These are phyloP conservation scores for Condylura cristata DNA, from an alignment of 2,113 vertebrate species.

Conservation along the genomic window DNA sequence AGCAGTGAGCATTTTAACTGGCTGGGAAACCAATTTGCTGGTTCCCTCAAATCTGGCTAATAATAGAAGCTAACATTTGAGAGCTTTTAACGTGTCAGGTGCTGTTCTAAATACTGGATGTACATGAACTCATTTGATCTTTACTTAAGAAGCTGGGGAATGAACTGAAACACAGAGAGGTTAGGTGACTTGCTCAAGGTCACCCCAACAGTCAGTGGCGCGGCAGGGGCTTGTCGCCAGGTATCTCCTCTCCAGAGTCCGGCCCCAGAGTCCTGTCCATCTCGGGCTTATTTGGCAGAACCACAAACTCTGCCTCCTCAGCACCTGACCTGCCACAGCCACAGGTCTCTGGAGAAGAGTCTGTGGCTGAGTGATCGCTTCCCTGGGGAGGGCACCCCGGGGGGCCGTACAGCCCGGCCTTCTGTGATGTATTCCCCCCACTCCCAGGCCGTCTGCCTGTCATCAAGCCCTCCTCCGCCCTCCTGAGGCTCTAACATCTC, in stretches of 20 bases:
- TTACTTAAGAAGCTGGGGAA: background rate
- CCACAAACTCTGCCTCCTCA: background rate
- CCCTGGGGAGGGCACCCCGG: too few species aligned
- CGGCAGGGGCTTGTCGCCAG: background rate
- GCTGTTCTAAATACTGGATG: background rate
- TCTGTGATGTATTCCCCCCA: too few species aligned
- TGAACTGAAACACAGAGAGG: background rate
- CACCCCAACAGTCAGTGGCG: background rate
- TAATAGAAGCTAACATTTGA: background rate
- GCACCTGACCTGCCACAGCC: background rate
- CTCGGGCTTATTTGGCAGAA: background rate
- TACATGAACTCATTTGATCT: background rate
- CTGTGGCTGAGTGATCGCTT: fast-evolving
- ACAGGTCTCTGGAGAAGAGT: background rate
- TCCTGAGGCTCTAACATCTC: background rate
- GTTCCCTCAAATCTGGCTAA: background rate
- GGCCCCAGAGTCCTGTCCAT: background rate
- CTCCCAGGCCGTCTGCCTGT: too few species aligned
- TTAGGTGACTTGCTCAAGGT: background rate
- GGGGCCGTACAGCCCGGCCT: too few species aligned
- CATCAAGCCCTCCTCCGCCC: background rate
- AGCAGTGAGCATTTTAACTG: background rate
- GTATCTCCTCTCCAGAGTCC: background rate
- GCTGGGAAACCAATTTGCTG: background rate
- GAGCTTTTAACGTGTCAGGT: background rate